These are phyloP conservation scores for Nesogale talazaci DNA, from an alignment of 2,113 vertebrate species.

Conservation along the genomic window DNA sequence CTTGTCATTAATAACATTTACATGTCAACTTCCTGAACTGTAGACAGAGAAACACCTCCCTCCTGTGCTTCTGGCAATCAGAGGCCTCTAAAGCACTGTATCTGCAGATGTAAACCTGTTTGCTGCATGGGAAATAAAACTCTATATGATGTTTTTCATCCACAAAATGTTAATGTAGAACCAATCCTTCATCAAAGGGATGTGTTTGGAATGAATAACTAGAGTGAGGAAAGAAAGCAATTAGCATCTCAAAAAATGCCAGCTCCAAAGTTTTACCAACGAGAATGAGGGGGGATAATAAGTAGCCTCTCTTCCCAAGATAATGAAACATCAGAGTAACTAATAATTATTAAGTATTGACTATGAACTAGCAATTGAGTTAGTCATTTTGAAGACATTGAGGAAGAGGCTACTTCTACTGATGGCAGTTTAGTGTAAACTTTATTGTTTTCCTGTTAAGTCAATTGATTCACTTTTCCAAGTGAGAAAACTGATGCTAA, in stretches of 20 bases:
- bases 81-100: conserved; percentile 66
- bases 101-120: conserved; percentile 57
- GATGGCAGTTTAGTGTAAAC: not conserved
- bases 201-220: conserved; percentile 70
- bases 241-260: conserved; percentile 79
- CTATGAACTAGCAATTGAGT: not conserved
- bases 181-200: conserved; percentile 68
- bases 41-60: conserved; percentile 63
- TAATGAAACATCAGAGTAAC: conserved; percentile 27
- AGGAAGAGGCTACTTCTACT: not conserved
- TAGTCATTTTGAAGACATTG: not conserved
- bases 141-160: conserved; percentile 61
- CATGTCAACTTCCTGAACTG: conserved; percentile 33
- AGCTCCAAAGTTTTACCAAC: conserved; percentile 67
- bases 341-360: not conserved
- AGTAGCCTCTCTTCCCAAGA: not conserved
- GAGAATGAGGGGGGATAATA: conserved; percentile 57
- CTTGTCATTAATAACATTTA: conserved; percentile 50
- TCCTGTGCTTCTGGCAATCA: conserved; percentile 62
- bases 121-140: conserved; percentile 53
- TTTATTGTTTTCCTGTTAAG: not conserved
- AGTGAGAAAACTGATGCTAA: not conserved
- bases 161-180: conserved; percentile 78
- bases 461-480: not conserved
- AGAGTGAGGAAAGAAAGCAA: conserved; percentile 71